phyloP scores from a whole-genome alignment of 2,113 vertebrate genomes.

The Aix galericulata region DNA sequence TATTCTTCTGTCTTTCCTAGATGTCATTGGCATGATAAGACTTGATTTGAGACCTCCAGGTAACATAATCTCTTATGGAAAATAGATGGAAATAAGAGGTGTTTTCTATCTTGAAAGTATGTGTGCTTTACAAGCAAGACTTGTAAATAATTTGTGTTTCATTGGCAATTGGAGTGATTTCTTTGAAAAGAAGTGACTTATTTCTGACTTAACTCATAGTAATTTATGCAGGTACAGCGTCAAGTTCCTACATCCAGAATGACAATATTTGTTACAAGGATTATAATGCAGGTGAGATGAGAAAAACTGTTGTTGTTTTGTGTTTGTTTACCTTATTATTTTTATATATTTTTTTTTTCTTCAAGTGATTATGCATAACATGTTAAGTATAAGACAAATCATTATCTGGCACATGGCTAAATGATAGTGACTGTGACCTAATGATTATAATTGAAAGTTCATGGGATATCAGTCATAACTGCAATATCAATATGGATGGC shows the following conservation, averaged over 20 bases:
- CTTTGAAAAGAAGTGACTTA: not conserved
- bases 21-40: not conserved
- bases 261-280: not conserved
- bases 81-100: not conserved
- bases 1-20: not conserved
- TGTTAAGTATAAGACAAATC: not conserved
- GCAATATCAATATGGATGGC: not conserved
- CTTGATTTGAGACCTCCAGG: not conserved
- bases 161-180: not conserved
- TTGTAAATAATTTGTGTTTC: not conserved
- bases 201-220: not conserved
- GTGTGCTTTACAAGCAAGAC: not conserved
- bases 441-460: not conserved
- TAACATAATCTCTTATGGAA: not conserved
- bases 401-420: not conserved
- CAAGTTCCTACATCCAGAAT: not conserved
- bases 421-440: not conserved
- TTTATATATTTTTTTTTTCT: not conserved
- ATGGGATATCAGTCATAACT: not conserved
- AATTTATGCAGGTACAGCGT: not conserved
- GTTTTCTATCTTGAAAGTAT: not conserved
- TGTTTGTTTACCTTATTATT: rapidly evolving
- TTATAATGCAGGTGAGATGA: not conserved
- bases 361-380: not conserved
- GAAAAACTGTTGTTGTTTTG: not conserved